Evolutionary conservation across 2,888 invertebrate species (phyloP).

Genomic region (Drosophila atroscutellata): DNA sequence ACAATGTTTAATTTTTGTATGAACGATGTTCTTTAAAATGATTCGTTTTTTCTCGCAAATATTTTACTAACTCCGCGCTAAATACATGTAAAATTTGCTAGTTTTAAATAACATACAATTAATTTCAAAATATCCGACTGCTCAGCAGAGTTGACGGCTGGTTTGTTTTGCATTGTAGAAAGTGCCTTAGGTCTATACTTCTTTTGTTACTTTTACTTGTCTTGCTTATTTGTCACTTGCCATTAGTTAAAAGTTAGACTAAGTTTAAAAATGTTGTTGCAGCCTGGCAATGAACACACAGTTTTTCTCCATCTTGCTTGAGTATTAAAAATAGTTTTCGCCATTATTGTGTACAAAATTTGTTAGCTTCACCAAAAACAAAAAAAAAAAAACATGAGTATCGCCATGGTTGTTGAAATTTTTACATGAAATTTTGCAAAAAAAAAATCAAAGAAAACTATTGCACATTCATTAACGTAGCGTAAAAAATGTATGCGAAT

Average conservation of each 20-base stretch:
- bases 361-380: constrained; percentile 22
- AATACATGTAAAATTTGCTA: constrained; percentile 74
- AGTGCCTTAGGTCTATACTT: constrained; percentile 60
- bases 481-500: constrained; percentile 16
- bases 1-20: constrained; percentile 38
- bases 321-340: constrained; percentile 39
- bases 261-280: constrained; percentile 57
- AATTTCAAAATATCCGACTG: constrained; percentile 60
- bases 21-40: constrained; percentile 27
- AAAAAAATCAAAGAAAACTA: constrained; percentile 29
- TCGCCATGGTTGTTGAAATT: constrained; percentile 46
- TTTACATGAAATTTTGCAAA: constrained; percentile 3
- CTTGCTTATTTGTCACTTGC: constrained; percentile 71
- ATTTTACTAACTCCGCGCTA: constrained; percentile 73
- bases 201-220: constrained; percentile 22
- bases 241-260: constrained; percentile 66
- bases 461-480: constrained; percentile 53
- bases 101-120: constrained; percentile 61
- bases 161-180: constrained; percentile 49
- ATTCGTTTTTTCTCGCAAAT: constrained; percentile 55
- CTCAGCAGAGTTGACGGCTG: constrained; percentile 50
- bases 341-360: constrained; percentile 29
- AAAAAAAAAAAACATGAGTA: constrained; percentile 42
- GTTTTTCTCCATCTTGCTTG: constrained; percentile 47
- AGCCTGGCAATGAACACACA: constrained; percentile 65